Base-by-base conservation (phyloP, 2,113 vertebrate genomes). In the Apus apus region DNA sequence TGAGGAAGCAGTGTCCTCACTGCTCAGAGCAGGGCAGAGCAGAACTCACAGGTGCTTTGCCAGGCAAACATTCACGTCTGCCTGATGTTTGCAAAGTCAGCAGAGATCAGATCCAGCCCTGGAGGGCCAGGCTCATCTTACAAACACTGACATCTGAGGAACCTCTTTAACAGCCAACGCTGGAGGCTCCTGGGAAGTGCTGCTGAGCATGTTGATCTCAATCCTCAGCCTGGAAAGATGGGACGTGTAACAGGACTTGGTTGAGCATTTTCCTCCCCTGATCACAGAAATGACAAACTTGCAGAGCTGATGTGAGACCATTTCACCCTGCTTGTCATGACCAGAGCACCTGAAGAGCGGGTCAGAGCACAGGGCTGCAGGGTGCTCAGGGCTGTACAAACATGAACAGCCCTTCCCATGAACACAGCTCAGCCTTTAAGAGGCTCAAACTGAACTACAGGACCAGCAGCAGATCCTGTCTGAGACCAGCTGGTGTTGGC, bases 401-500 rank as follows among this genome's bases (percentile, higher is more conserved):
- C 34, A 75, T 3, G 4, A 22, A 10, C 40, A 83, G 67, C n/a
- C 71, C 13, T 68, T 61, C 50, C 54, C 27, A 5, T 15, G 36
- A 65, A 19, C 18, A 15, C 53, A n/a, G 36, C 48, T 82, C 50
- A 87, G 78, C 58, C 30, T 68, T 79, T 72, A 54, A 76, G 71
- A 85, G 27, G 62, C 90, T 91, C 62, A 70, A 50, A 45, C 15
- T 26, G 56, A 72, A 9, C 32, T 53, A 23, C 16, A 90, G 56
- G 75, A 53, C 57, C 67, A 70, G 14, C 58, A 85, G 66, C 66
- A 96, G 81, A 57, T 76, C 62, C 54, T 73, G 78, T 43, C 34
- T 77, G 81, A 66, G 58, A 60, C 13, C 90, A 89, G 92, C 91
- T 94, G 81, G 53, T 75, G 77, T 77, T 92, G 89, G 80, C 70